Evolutionary conservation across 2,888 invertebrate species (phyloP).

Genomic region (Patella depressa): DNA sequence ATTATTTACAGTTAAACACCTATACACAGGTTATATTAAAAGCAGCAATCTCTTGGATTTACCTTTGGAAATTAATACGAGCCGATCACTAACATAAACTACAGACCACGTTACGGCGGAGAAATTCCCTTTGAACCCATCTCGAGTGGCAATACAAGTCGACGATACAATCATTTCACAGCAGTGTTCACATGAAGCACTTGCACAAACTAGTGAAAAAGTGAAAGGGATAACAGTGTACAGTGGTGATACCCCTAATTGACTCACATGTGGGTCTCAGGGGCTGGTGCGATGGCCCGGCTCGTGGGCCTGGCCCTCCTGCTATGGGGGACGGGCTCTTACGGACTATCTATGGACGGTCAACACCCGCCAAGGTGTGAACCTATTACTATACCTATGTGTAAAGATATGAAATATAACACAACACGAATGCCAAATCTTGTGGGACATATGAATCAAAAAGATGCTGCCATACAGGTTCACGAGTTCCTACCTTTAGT

Average conservation of each 20-base stretch:
- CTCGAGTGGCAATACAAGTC: constrained; percentile 10
- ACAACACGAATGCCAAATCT: constrained; percentile 89
- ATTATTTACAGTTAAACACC: background rate
- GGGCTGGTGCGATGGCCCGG: background rate
- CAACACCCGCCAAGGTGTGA: constrained; percentile 75
- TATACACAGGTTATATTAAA: no score
- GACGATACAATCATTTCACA: constrained; percentile 9
- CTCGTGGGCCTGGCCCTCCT: background rate
- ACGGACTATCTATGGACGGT: background rate
- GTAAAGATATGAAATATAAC: constrained; percentile 88
- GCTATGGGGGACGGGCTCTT: background rate
- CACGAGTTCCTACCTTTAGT: constrained; percentile 80
- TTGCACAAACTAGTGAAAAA: background rate
- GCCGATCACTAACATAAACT: background rate
- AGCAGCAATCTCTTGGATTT: no score
- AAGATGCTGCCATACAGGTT: constrained; percentile 85
- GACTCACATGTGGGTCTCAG: constrained; percentile 2
- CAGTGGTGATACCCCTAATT: constrained; percentile 1
- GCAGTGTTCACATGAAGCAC: constrained; percentile 5
- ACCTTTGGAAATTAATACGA: no score
- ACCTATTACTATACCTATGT: constrained; percentile 83
- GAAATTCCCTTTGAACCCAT: background rate
- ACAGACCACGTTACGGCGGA: background rate
- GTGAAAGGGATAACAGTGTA: background rate
- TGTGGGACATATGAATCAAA: constrained; percentile 85